Evolutionary conservation across 1,140 invertebrate species (phyloP), one percentile per base, ranked within the genome.

Genomic region (Andrena cerasifolii): DNA sequence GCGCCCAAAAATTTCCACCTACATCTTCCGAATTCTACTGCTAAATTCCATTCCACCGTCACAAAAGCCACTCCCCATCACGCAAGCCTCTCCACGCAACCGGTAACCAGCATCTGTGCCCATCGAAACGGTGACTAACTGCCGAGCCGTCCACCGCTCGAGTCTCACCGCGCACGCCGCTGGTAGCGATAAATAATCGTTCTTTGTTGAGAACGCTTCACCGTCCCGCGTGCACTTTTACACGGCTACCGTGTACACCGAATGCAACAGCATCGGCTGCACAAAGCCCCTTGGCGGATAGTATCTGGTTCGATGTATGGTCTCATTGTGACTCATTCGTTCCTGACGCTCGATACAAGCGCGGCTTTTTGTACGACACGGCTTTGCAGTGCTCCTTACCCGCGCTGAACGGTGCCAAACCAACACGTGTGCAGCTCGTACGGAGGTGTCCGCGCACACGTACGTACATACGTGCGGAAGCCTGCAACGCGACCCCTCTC

Each of bases 301-400:
- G 43, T 49, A 65, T 65, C 33, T 47, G 16, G n/a, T 21, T 26
- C 68, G 40, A 61, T 49, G 68, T 61, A 71, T 24, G 68, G 8
- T 28, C 54, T 61, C 68, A 47, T 49, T 72, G 28, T 72, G 68
- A 72, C 68, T 72, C 28, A 61, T 72, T 72, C 68, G 33, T 8
- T 18, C 14, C 51, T 24, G 14, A 61, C 40, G 56, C 43, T 28
- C 31, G 43, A 28, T 61, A 10, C 28, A 71, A 71, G 47, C 54
- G 10, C 36, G 18, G 10, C 21, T 45, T 47, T 71, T 45, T 24
- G 10, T 21, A 51, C 49, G 49, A 51, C 51, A 26, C 51, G 24
- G 12, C 21, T 54, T n/a, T 8, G 10, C 16, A 21, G 49, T 51
- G 49, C 49, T 51, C 14, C 49, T 51, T 24, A 24, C 2, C n/a